phyloP scores from a whole-genome alignment of 2,113 vertebrate genomes.

The Neolamprologus caudopunctatus region DNA sequence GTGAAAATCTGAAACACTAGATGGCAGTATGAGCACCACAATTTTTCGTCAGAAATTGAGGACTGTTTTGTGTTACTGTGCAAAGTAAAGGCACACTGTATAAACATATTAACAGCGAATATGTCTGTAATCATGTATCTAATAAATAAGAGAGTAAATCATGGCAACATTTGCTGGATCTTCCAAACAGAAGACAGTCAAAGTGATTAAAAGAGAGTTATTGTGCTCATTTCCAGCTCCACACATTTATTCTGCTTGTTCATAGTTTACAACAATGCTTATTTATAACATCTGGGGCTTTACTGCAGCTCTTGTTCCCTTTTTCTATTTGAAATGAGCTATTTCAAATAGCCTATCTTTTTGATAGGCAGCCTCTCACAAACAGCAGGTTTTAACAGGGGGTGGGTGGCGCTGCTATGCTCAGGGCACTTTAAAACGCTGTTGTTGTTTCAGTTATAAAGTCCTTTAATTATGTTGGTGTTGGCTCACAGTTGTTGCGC shows the following conservation, averaged over 20 bases:
- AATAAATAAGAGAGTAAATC: neutral
- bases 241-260: neutral
- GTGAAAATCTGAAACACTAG: neutral
- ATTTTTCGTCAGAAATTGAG: neutral
- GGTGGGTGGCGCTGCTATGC: neutral
- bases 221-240: neutral
- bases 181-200: neutral
- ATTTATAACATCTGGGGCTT: neutral
- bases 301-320: neutral
- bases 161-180: neutral
- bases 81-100: neutral
- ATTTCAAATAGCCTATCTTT: neutral
- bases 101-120: neutral
- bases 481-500: neutral
- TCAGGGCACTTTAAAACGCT: neutral
- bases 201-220: neutral
- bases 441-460: neutral
- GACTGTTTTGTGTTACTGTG: neutral
- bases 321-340: neutral
- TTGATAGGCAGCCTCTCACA: fast-evolving
- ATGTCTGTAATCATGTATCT: neutral
- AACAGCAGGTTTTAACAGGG: neutral
- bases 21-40: neutral
- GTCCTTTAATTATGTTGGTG: neutral
- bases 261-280: neutral